Percentiles rank a stretch among this genome's conserved stretches.
These are phyloP conservation scores for Malthinus seriepunctatus DNA, from an alignment of 2,888 invertebrate species.

Conservation along the genomic window DNA sequence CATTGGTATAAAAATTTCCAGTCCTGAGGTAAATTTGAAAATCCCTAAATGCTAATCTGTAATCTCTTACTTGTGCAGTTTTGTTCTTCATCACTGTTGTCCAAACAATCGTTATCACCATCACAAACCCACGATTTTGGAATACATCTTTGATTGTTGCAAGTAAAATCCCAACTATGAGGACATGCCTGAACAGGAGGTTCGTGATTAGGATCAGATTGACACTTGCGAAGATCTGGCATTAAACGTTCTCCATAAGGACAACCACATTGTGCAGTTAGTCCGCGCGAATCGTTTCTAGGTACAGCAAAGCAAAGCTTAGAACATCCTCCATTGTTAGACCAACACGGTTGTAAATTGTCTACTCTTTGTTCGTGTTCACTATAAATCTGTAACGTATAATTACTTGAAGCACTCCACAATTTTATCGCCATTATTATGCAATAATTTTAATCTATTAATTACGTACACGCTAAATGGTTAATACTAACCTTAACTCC, in stretches of 20 bases:
- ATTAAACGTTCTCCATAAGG: conserved; percentile 87
- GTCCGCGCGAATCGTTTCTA: conserved; percentile 58
- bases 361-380: conserved; percentile 72
- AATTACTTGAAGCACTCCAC: background rate
- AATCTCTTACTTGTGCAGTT: conserved; percentile 83
- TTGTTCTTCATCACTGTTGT: conserved; percentile 93
- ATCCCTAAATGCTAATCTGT: no score
- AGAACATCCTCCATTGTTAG: conserved; percentile 87
- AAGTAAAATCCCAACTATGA: conserved; percentile 92
- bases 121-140: conserved; percentile 96
- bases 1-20: no score
- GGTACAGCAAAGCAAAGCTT: conserved; percentile 95
- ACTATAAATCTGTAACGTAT: conserved; percentile 66
- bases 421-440: no score
- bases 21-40: background rate
- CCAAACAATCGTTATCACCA: conserved; percentile 94
- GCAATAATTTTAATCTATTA: no score
- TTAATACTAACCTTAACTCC: conserved; percentile 72
- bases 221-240: conserved; percentile 71
- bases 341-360: conserved; percentile 77
- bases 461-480: no score
- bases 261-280: conserved; percentile 82
- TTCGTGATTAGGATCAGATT: conserved; percentile 81
- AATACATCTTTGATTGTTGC: conserved; percentile 88
- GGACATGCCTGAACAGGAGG: conserved; percentile 88